These are phyloP conservation scores for Odontocerum albicorne DNA, from an alignment of 2,888 invertebrate genomes.

Conservation along the genomic window DNA sequence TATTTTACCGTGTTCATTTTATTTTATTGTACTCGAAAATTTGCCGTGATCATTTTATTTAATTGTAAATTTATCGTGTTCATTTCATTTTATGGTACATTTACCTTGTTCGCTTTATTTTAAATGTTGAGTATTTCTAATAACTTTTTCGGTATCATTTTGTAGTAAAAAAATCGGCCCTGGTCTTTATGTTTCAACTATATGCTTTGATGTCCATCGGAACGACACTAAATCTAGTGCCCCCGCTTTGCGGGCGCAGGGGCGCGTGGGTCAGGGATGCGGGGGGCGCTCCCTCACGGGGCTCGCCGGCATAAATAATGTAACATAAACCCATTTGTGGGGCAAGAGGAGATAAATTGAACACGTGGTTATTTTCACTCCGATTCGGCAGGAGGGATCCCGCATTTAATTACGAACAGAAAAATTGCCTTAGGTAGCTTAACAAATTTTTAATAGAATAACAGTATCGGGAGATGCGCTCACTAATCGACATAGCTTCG, in stretches of 20 bases:
- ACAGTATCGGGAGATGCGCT: no score
- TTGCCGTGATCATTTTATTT: no score
- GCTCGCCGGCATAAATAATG: slow-evolving; percentile 36
- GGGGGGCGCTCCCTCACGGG: slow-evolving; percentile 23
- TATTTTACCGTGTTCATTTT: no score
- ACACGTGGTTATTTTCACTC: slow-evolving; percentile 36
- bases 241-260: slow-evolving; percentile 7
- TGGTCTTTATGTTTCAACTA: neutral
- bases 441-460: slow-evolving; percentile 34
- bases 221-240: slow-evolving; percentile 16
- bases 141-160: neutral
- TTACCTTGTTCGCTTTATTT: no score
- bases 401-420: slow-evolving; percentile 35
- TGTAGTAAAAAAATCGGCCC: no score
- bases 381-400: slow-evolving; percentile 25
- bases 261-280: neutral
- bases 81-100: no score
- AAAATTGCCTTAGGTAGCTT: slow-evolving; percentile 37
- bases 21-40: no score
- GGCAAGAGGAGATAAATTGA: slow-evolving; percentile 34
- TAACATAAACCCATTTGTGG: slow-evolving; percentile 37
- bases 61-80: no score
- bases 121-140: no score
- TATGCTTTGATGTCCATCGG: slow-evolving; percentile 19
- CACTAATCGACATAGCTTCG: no score